Conservation (phyloP, 2,113 vertebrate genomes). For the Emydocephalus ijimae region DNA sequence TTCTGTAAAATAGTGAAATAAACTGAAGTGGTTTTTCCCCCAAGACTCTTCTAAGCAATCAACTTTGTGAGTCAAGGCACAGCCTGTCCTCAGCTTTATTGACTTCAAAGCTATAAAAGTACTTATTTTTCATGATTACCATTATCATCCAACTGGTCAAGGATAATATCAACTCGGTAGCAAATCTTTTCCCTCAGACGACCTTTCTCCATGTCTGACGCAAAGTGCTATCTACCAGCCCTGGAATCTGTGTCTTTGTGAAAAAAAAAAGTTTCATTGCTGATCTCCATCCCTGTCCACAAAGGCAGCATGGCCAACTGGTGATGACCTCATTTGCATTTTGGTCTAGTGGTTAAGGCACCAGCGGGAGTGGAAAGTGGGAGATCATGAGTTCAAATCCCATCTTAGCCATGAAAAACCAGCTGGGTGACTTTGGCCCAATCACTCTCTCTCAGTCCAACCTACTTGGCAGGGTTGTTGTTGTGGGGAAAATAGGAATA, state of each 20-base stretch:
- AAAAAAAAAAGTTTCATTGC: background rate
- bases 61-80: background rate
- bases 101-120: background rate
- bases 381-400: background rate
- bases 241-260: background rate
- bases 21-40: background rate
- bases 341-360: background rate
- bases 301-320: background rate
- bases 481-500: background rate
- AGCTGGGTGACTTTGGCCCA: background rate
- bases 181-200: background rate
- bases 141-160: background rate
- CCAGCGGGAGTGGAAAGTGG: background rate
- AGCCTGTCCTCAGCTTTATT: constrained; percentile 1
- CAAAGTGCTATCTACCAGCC: background rate
- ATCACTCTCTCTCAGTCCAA: background rate
- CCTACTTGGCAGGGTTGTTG: background rate
- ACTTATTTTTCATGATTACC: background rate
- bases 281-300: background rate
- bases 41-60: background rate
- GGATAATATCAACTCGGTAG: background rate
- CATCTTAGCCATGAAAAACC: background rate
- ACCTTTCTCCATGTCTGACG: background rate
- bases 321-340: background rate
- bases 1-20: background rate